Evolutionary conservation across 2,797 vertebrate species (phyloP).

Genomic region (Mallotus villosus): DNA sequence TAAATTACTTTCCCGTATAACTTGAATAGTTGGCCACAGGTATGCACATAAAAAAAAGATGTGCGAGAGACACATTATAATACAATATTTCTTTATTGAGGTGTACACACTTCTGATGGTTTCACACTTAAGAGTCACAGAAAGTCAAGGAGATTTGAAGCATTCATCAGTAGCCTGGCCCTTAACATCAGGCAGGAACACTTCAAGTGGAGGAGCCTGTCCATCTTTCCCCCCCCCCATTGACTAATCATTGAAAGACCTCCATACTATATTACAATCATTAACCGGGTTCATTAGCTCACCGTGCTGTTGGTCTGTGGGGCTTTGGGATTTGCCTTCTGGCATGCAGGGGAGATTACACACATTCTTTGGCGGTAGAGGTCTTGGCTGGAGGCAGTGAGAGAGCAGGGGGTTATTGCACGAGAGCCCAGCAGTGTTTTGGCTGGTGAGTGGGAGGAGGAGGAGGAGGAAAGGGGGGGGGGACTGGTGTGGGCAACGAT

Average conservation of each 20-base stretch:
- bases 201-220: conserved; percentile 1
- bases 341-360: conserved; percentile 35
- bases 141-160: neutral
- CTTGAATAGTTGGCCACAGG: neutral
- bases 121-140: neutral
- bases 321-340: conserved; percentile 45
- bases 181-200: neutral
- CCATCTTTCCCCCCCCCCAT: neutral
- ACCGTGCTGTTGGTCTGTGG: conserved; percentile 13
- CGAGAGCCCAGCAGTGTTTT: neutral
- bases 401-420: neutral
- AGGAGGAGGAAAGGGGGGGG: conserved; percentile 1
- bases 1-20: neutral
- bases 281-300: conserved; percentile 59
- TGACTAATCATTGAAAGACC: conserved; percentile 21
- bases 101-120: too few relatives aligned
- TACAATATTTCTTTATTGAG: too few relatives aligned
- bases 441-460: neutral
- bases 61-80: too few relatives aligned
- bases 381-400: conserved; percentile 9
- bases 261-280: conserved; percentile 49
- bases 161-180: neutral
- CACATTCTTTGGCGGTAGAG: conserved; percentile 41
- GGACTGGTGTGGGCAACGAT: conserved; percentile 1
- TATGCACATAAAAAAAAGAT: neutral